Evolutionary conservation across 1,140 invertebrate species (phyloP), one percentile per base, ranked within the genome.

Genomic region (Camponotus vicinus): DNA sequence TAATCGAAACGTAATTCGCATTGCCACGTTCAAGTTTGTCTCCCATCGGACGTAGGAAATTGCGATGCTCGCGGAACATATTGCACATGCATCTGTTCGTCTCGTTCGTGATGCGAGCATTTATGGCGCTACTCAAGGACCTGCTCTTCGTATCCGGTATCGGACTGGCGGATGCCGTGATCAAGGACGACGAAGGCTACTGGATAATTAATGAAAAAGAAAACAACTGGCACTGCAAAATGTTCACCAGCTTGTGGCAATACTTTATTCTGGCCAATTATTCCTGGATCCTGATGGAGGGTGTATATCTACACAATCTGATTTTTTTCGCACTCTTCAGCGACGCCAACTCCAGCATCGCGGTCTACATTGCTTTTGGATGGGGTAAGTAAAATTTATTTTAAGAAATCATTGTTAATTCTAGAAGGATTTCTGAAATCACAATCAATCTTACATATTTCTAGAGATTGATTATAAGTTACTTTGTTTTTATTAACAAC

Each of bases 211-310:
- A 94, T 21, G 89, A 92, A 5, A 71, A 92, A 21, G 92, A 96
- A 88, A 95, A 96, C 94, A 96, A 96, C 82, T 97, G 97, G 97
- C 94, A 96, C 45, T 98, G 97, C 93, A 97, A 97, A 92, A 89
- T 96, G 6, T 95, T 98, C 66, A 97, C 96, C 34, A 96, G 96
- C 49, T 86, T 97, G 15, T 96, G 96, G 95, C 96, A 97, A 88
- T 98, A 98, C 92, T 97, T 97, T 90, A 96, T 97, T 45, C 94
- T 98, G 73, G 97, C 97, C 2, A 98, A 98, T 93, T 98, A 98
- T 90, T 97, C 96, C 15, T 98, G 98, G 97, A 97, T 98, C 89
- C 94, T 98, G 27, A 98, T 98, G 96, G 98, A 98, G 94, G 97
- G 97, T 0, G 95, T 98, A 4, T 98, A 98, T 93, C 95, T 98